A percentile compares a stretch with the other conserved stretches of the same genome.
Evolutionary conservation across 2,888 invertebrate genomes (phyloP).

Genomic region (Xestia xanthographa): DNA sequence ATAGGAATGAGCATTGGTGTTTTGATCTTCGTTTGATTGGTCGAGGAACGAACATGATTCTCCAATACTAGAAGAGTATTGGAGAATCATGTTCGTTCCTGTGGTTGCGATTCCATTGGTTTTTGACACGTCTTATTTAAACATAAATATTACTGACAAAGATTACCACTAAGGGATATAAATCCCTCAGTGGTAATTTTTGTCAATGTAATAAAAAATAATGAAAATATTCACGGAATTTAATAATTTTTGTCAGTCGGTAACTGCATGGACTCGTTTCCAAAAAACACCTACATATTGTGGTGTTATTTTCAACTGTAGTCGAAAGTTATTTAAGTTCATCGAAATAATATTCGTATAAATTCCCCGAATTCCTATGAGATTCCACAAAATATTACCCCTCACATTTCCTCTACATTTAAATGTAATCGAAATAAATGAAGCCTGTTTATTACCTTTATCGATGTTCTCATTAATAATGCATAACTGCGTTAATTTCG

Average conservation of each 20-base stretch:
- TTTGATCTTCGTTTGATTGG: too few species aligned
- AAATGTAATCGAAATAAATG: slow-evolving; percentile 24
- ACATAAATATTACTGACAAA: too few species aligned
- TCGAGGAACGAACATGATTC: too few species aligned
- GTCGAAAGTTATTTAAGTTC: slow-evolving; percentile 1
- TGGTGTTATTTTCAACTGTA: not conserved
- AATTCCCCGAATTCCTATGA: slow-evolving; percentile 10
- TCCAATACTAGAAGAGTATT: too few species aligned
- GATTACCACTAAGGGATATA: too few species aligned
- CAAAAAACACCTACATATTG: not conserved
- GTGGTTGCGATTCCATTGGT: too few species aligned
- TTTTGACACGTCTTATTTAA: too few species aligned
- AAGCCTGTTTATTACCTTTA: slow-evolving; percentile 47
- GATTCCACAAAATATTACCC: slow-evolving; percentile 16
- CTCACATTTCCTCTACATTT: slow-evolving; percentile 8
- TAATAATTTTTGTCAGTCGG: not conserved
- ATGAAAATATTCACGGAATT: not conserved
- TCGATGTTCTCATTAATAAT: slow-evolving; percentile 32
- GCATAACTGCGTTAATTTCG: slow-evolving; percentile 30
- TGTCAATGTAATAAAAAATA: too few species aligned
- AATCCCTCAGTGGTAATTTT: too few species aligned
- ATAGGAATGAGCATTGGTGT: too few species aligned
- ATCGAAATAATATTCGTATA: not conserved
- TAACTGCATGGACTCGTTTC: not conserved
- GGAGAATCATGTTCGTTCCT: too few species aligned